Conservation (phyloP, 2,113 vertebrate species). For the Cyrtonyx montezumae region DNA sequence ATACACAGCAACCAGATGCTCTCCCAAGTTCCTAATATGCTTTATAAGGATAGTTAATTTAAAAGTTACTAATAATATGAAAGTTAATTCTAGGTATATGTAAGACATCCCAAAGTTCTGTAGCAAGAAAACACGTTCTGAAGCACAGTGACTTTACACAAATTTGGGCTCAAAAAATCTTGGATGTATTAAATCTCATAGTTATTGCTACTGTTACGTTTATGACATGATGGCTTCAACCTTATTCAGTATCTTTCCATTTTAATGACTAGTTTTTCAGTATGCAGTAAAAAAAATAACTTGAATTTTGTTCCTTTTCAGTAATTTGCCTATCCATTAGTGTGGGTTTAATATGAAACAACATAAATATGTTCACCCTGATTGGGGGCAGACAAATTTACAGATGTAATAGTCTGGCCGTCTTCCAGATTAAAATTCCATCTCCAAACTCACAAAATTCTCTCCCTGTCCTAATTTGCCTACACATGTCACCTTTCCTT, state of each 20-base stretch:
- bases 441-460: too few relatives aligned
- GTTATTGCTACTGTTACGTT: not conserved
- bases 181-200: not conserved
- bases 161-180: not conserved
- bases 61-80: not conserved
- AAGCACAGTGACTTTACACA: not conserved
- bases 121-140: not conserved
- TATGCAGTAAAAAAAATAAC: not conserved
- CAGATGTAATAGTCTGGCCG: not conserved
- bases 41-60: not conserved
- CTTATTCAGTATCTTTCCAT: not conserved
- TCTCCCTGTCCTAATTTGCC: too few relatives aligned
- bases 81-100: not conserved
- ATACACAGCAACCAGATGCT: not conserved
- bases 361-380: not conserved
- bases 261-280: not conserved
- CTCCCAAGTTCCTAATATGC: not conserved
- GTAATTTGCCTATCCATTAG: not conserved
- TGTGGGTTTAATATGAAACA: not conserved
- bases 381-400: fast-evolving
- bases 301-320: not conserved
- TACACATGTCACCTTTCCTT: not conserved
- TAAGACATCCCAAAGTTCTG: not conserved
- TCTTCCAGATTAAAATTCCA: not conserved
- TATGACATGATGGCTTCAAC: not conserved